Evolutionary conservation across 2,888 invertebrate genomes (phyloP), one percentile per base, ranked within the genome.

Genomic region (Teleiodes luculella): DNA sequence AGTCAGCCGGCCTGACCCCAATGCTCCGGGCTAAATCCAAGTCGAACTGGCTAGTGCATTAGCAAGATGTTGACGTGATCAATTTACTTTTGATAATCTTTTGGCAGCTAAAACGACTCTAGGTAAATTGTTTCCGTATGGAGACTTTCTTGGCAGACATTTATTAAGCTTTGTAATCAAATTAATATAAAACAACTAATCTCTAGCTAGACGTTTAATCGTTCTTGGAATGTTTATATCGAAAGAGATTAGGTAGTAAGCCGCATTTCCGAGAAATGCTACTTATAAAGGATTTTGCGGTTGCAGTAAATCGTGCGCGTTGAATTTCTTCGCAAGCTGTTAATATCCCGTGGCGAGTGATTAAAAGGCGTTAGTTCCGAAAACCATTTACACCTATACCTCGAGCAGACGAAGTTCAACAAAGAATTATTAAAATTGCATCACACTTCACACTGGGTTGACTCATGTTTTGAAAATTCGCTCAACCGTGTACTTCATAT

Each of bases 341-440:
- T 55, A 47, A 55, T 55, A 52, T 55, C 55, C 47, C 31, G 33
- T 31, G 10, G 47, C 36, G 30, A 46, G 37, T 55, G 55, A 52
- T 52, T 33, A 48, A 55, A 52, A 47, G 37, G 47, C 14, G 24
- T 20, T 33, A 57, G 33, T 50, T 50, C 50, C 54, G 36, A 43
- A 14, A 49, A 47, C 48, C 30, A 41, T 47, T 30, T 13, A 52
- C 30, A 35, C 6, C 14, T 31, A n/a, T n/a, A n/a, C n/a, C 35
- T 35, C 10, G 20, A 35, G 8, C 13, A 24, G 43, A 35, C 30
- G 10, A 20, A 46, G 46, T 46, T 30, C 45, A 33, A 20, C 18
- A 41, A 41, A 41, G 45, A 28, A 33, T 57, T 55, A 53, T 54
- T 55, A 52, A 43, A 52, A 57, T 24, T 41, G 39, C 18, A 4